These are phyloP conservation scores for Takifugu flavidus DNA, from an alignment of 2,113 vertebrate species.

Conservation along the genomic window DNA sequence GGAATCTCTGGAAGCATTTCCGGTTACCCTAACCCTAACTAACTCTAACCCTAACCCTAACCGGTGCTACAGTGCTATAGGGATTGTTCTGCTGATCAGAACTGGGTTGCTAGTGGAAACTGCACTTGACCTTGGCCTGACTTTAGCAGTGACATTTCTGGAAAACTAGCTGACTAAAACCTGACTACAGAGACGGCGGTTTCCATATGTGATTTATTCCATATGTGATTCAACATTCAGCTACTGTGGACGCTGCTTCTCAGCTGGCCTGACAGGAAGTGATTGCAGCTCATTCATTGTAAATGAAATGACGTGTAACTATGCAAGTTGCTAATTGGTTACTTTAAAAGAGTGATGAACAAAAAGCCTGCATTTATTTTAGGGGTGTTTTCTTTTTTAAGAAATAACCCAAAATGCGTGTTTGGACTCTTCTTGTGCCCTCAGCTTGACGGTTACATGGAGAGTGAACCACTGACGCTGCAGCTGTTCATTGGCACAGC, in stretches of 20 bases:
- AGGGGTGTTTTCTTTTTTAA: neutral
- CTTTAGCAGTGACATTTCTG: conserved; percentile 15
- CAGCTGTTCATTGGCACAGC: conserved; percentile 98
- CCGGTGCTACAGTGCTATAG: neutral
- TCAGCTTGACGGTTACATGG: conserved; percentile 94
- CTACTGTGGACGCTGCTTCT: conserved; percentile 25
- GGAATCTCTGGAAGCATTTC: too few species aligned
- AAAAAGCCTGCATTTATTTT: conserved; percentile 7
- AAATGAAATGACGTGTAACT: conserved; percentile 34
- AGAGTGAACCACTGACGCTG: conserved; percentile 90
- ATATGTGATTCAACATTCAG: conserved; percentile 37
- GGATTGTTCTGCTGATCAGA: conserved; percentile 37
- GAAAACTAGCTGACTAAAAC: conserved; percentile 33
- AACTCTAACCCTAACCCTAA: too few species aligned
- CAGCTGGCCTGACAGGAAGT: conserved; percentile 14
- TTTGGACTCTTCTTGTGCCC: neutral
- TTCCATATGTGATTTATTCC: conserved; percentile 11
- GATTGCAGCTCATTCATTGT: conserved; percentile 16
- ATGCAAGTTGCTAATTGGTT: conserved; percentile 30
- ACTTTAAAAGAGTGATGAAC: conserved; percentile 23
- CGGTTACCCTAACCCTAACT: too few species aligned
- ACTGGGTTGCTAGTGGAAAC: conserved; percentile 5
- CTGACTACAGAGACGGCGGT: conserved; percentile 21
- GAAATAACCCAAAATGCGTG: too few species aligned
- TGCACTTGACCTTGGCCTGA: conserved; percentile 21